Conservation (phyloP, 2,113 vertebrate genomes). For the Tringa solitaria region DNA sequence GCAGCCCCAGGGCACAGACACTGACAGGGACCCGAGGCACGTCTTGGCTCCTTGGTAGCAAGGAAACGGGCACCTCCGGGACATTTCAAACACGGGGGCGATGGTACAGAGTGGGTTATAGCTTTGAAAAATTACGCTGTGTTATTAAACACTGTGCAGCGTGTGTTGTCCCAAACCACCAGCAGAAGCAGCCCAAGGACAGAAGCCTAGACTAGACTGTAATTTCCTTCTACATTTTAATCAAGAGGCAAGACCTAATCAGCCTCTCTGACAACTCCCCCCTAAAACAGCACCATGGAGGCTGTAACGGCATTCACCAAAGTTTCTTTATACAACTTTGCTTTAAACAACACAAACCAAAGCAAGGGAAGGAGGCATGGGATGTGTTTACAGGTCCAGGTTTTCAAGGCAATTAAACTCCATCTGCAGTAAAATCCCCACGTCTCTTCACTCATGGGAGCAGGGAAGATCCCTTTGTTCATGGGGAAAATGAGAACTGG, state of each 20-base stretch:
- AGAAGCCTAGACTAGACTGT: background rate
- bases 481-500: background rate
- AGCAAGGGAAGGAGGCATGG: background rate
- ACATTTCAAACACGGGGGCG: rapidly evolving
- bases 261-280: background rate
- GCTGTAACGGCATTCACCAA: background rate
- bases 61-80: background rate
- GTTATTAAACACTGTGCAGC: background rate
- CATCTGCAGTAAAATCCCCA: background rate
- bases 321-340: background rate
- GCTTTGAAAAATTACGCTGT: rapidly evolving
- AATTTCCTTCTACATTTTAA: background rate
- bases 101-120: rapidly evolving
- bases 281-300: background rate
- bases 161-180: background rate
- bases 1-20: rapidly evolving
- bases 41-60: background rate
- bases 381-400: background rate
- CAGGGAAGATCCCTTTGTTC: background rate
- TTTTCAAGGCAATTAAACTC: background rate
- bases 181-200: background rate
- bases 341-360: background rate
- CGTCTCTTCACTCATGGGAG: background rate
- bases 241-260: background rate
- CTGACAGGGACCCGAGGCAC: rapidly evolving